Evolutionary conservation across 1,140 invertebrate species (phyloP), one percentile per base, ranked within the genome.

Genomic region (Rhysida immarginata): DNA sequence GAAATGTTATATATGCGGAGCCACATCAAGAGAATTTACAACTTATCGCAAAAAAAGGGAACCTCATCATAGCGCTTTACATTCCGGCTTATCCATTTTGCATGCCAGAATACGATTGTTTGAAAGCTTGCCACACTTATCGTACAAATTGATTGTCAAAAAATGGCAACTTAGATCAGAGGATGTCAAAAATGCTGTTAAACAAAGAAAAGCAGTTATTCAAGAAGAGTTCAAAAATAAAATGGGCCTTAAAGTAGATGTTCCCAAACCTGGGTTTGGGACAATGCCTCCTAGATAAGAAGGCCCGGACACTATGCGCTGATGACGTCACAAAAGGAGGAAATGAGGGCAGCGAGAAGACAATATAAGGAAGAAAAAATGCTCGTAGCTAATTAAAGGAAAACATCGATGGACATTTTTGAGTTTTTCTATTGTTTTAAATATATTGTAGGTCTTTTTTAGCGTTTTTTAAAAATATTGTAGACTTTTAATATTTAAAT

Each of bases 1-100:
- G 44, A 21, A 20, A 42, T 56, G 54, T 24, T 43, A 57, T 41
- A 26, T 51, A 8, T 57, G 49, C 23, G 48, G 29, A 52, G 16
- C 11, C 1, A 57, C 41, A 1, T 50, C 48, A 2, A 44, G 45
- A 26, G 27, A 57, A 2, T 57, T 57, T 45, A 57, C 21, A 29
- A 52, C 18, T 51, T 51, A 42, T 8, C 27, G 29, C 50, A 44
- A 43, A 52, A 1, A 5, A 23, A n/a, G 0, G 11, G 2, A 35
- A 29, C 16, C 2, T 29, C 20, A 49, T 49, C 8, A 16, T 23
- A 11, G 26, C 1, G 13, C 20, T 43, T 51, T 56, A n/a, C 21
- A 20, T 18, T 56, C 26, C 14, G 48, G 48, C 13, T 44, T 56
- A 27, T 56, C 46, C 5, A 26, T 27, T 16, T 23, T 49, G 21